These are phyloP conservation scores for Pseudococcus jackbeardsleyi DNA, from an alignment of 2,888 invertebrate species.

Conservation along the genomic window DNA sequence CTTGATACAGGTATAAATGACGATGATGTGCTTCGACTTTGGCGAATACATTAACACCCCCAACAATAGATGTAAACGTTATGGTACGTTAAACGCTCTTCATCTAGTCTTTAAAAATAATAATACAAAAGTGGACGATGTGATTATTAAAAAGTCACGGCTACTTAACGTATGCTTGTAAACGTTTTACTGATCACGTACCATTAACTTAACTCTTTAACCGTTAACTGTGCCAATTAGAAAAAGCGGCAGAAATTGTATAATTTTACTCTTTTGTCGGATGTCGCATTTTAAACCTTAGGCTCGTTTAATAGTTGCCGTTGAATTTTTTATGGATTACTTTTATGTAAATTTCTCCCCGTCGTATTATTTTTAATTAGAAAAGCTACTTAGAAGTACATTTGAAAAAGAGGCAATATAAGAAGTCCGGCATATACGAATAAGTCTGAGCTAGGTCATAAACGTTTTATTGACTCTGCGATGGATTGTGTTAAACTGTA, in stretches of 20 bases:
- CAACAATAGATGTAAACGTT: conserved; percentile 23
- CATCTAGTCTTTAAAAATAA: conserved; percentile 35
- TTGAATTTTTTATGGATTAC: conserved; percentile 32
- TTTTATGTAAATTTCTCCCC: conserved; percentile 42
- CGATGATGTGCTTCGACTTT: not conserved
- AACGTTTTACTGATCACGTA: conserved; percentile 62
- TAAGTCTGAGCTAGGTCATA: conserved; percentile 42
- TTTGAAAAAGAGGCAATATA: conserved; percentile 19
- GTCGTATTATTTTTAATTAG: conserved; percentile 30
- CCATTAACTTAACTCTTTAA: conserved; percentile 59
- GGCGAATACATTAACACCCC: conserved; percentile 28
- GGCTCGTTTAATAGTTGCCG: conserved; percentile 47
- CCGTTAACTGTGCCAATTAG: conserved; percentile 60
- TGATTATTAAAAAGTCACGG: conserved; percentile 61
- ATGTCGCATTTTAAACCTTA: conserved; percentile 30
- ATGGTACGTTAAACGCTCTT: conserved; percentile 55
- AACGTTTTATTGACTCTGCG: conserved; percentile 34
- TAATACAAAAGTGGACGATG: conserved; percentile 51
- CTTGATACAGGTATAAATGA: not conserved
- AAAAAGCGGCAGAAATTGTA: conserved; percentile 51
- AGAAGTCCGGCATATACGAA: conserved; percentile 30
- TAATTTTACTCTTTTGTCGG: conserved; percentile 51
- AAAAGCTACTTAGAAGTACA: conserved; percentile 39
- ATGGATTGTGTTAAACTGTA: conserved; percentile 39
- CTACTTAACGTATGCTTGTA: conserved; percentile 58